These are phyloP conservation scores for Rhodeus uyekii DNA, from an alignment of 2,797 vertebrate genomes.

Conservation along the genomic window DNA sequence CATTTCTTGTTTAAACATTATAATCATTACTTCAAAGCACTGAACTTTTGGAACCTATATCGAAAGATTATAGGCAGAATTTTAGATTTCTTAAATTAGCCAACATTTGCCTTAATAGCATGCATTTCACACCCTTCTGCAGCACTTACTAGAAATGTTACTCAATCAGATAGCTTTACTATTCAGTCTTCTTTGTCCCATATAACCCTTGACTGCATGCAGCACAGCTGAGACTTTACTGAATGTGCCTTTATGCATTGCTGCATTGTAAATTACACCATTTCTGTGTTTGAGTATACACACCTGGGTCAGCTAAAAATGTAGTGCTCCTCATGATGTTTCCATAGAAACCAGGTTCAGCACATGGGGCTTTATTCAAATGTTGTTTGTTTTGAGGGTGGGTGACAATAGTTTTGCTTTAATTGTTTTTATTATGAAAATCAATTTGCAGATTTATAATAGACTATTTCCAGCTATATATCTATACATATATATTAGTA, in stretches of 20 bases:
- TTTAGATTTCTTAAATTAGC: neutral
- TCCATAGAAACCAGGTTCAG: conserved; percentile 44
- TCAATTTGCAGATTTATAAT: conserved; percentile 77
- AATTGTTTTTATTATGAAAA: conserved; percentile 79
- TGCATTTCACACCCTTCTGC: neutral
- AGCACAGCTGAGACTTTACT: neutral
- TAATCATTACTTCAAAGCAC: neutral
- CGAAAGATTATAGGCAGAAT: neutral
- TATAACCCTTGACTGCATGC: neutral
- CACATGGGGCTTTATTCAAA: neutral
- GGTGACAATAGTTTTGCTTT: neutral
- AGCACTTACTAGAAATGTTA: neutral
- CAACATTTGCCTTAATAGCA: neutral
- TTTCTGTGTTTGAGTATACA: conserved; percentile 24
- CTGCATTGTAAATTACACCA: neutral
- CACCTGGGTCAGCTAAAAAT: conserved; percentile 31
- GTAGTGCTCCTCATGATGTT: conserved; percentile 11
- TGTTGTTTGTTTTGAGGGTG: too few relatives aligned
- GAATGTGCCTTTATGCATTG: neutral
- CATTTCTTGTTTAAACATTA: neutral
- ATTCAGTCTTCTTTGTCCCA: neutral
- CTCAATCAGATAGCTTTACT: neutral
- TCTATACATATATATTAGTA: conserved; percentile 32
- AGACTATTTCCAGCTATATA: conserved; percentile 54
- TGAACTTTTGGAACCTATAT: neutral